phyloP scores from a whole-genome alignment of 2,113 vertebrate genomes.

The Genyomyrus donnyi region DNA sequence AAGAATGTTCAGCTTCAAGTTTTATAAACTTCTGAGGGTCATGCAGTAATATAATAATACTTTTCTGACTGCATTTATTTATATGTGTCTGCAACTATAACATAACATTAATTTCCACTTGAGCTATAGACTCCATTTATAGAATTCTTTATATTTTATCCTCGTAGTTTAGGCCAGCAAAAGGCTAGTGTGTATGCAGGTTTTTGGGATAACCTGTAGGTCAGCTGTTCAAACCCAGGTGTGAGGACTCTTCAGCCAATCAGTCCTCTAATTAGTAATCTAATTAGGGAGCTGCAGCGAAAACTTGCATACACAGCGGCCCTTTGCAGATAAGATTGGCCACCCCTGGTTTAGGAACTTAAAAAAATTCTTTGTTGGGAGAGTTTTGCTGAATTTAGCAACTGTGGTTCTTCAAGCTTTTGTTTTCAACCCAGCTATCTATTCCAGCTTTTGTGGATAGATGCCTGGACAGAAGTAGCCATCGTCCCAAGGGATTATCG shows the following conservation, averaged over 20 bases:
- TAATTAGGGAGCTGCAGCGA: no score
- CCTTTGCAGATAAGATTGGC: no score
- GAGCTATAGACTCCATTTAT: background rate
- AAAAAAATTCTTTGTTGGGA: background rate
- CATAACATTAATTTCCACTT: background rate
- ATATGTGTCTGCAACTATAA: background rate
- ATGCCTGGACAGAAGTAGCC: background rate
- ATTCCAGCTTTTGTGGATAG: background rate
- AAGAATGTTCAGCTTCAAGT: background rate
- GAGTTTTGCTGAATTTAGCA: background rate
- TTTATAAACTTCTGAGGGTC: background rate
- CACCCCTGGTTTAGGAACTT: no score
- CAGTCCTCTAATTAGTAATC: no score
- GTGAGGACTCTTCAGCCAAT: no score
- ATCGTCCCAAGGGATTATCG: background rate
- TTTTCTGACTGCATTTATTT: background rate
- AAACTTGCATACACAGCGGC: no score
- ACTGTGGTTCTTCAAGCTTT: background rate
- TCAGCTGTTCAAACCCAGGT: no score
- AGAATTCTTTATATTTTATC: background rate
- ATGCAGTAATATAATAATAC: background rate
- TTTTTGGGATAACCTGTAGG: no score
- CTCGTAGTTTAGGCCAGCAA: background rate
- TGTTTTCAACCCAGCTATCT: background rate
- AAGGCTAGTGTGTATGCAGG: no score